Evolutionary conservation across 2,113 vertebrate genomes (phyloP).

Genomic region (Apteryx owenii): DNA sequence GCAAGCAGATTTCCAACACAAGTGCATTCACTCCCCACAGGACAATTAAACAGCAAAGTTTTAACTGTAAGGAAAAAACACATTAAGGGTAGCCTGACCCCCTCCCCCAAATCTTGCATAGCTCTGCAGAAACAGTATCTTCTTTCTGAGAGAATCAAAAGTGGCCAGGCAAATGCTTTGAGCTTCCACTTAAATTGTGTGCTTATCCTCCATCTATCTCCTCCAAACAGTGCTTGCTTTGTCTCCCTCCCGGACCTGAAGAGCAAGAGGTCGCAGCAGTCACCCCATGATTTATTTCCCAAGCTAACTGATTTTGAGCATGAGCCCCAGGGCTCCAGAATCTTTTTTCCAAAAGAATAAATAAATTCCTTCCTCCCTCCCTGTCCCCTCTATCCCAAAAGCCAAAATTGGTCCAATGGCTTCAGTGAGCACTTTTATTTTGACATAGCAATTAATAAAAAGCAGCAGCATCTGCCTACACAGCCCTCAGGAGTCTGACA

Average conservation of each 20-base stretch:
- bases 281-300: conserved; percentile 33
- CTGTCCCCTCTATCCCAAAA: not conserved
- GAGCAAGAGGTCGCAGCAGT: conserved; percentile 15
- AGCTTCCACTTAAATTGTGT: conserved; percentile 7
- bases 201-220: conserved; percentile 23
- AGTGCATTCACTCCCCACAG: not conserved
- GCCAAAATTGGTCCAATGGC: not conserved
- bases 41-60: not conserved
- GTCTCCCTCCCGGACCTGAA: conserved; percentile 46
- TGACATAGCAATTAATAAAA: conserved; percentile 19
- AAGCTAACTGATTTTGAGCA: not conserved
- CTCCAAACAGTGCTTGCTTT: conserved; percentile 45
- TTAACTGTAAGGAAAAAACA: not conserved
- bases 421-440: conserved; percentile 12
- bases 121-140: conserved; percentile 25
- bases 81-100: not conserved
- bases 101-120: not conserved
- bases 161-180: not conserved
- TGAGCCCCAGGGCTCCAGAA: conserved; percentile 39
- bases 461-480: conserved; percentile 34
- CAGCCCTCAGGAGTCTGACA: conserved; percentile 14
- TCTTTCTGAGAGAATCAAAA: conserved; percentile 45
- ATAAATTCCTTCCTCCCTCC: not conserved
- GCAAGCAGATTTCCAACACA: not conserved
- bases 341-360: conserved; percentile 13